A percentile compares a stretch with the other conserved stretches of the same genome.
These are phyloP conservation scores for Cactoblastis cactorum DNA, from an alignment of 2,888 invertebrate genomes.

Conservation along the genomic window DNA sequence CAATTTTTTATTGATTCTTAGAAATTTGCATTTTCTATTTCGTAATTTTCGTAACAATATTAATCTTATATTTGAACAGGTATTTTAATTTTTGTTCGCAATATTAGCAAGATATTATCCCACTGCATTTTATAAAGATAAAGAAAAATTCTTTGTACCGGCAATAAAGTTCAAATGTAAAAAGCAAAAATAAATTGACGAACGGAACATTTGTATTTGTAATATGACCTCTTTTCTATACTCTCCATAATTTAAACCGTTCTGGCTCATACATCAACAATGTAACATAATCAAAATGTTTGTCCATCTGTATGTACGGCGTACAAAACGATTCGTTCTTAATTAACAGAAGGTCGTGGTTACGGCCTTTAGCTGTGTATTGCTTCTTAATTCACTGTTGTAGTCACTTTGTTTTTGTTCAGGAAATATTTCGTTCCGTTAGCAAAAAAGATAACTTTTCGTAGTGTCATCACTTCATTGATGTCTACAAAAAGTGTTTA, in stretches of 20 bases:
- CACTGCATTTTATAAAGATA: too few species aligned
- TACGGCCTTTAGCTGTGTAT: not conserved
- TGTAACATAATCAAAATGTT: constrained; percentile 5
- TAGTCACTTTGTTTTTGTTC: not conserved
- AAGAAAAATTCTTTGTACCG: too few species aligned
- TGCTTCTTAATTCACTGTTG: not conserved
- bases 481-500: too few species aligned
- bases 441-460: not conserved
- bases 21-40: not conserved
- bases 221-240: not conserved
- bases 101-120: too few species aligned
- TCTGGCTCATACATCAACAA: not conserved
- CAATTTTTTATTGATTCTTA: too few species aligned
- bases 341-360: constrained; percentile 1
- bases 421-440: not conserved
- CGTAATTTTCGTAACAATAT: not conserved
- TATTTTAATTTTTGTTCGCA: too few species aligned
- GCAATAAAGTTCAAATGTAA: too few species aligned
- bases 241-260: not conserved
- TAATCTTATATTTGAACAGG: not conserved
- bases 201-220: too few species aligned
- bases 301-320: not conserved
- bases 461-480: too few species aligned
- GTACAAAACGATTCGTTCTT: constrained; percentile 1
- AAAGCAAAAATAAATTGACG: too few species aligned